Evolutionary conservation across 2,888 invertebrate genomes (phyloP).

Genomic region (Lucinisca nassula): DNA sequence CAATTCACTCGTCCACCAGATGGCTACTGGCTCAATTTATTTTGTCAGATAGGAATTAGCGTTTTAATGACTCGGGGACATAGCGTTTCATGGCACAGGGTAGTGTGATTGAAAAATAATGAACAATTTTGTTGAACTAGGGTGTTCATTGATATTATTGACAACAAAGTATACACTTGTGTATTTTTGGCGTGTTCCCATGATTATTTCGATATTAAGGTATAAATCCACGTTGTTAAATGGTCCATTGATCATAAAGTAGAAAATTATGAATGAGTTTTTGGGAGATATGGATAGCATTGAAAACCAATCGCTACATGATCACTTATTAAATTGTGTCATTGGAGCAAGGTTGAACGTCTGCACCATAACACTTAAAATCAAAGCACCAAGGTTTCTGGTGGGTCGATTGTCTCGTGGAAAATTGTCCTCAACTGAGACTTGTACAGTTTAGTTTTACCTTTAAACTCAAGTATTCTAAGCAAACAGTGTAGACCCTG

Average conservation of each 20-base stretch:
- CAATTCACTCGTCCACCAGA: neutral
- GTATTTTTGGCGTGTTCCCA: slow-evolving; percentile 8
- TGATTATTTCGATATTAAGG: slow-evolving; percentile 17
- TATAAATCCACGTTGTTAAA: neutral
- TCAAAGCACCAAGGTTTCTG: too few species aligned
- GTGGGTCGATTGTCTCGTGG: too few species aligned
- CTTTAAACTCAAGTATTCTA: too few species aligned
- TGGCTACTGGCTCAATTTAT: neutral
- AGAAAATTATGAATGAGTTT: slow-evolving; percentile 22
- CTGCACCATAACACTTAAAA: neutral
- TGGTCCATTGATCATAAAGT: slow-evolving; percentile 17
- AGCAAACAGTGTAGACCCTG: neutral
- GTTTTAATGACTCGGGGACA: neutral
- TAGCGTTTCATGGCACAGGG: neutral
- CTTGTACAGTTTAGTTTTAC: too few species aligned
- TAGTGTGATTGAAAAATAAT: neutral
- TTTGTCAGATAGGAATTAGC: neutral
- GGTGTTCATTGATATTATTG: neutral
- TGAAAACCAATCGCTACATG: neutral
- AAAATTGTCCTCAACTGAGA: too few species aligned
- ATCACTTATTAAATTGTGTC: neutral
- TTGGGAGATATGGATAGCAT: neutral
- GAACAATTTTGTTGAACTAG: neutral
- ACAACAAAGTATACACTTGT: neutral
- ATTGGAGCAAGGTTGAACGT: slow-evolving; percentile 9